Base-by-base conservation (phyloP, 2,797 vertebrate genomes). In the Mareca penelope region DNA sequence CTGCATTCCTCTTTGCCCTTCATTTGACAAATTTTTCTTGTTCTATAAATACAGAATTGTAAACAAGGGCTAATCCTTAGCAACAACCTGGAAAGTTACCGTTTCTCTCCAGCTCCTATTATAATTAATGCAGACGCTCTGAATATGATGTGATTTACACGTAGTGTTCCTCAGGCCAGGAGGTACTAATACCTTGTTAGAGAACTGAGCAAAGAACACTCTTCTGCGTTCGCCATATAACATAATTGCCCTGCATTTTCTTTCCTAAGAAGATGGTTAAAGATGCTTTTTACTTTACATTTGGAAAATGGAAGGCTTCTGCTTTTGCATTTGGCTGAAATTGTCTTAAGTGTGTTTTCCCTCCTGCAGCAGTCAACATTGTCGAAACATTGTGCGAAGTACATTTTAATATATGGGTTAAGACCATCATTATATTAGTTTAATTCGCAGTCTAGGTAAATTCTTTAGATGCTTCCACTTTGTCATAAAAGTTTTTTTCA, bases 11-110 rank as follows among this genome's bases (percentile, higher is more conserved):
- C 89, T 97, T 93, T 96, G 95, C 94, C 94, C 95, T 96, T 94
- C 93, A 94, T 94, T 93, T 85, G 94, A 94, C 95, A 90, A 89
- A 78, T 95, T 96, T 97, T 96, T 85, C 76, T 88, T 88, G 86
- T 91, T 92, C 94, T 96, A 93, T 96, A 96, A 96, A 94, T 96
- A 78, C 60, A 89, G 92, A 83, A 87, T 86, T 90, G 87, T 97
- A 96, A 97, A 96, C 93, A 97, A 90, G 94, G 95, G 82, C 96
- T 96, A 93, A 93, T 96, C 94, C 93, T 96, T 95, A 96, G 89
- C 89, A 96, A 76, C 93, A 95, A 96, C 90, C 91, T 88, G 75
- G 95, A 96, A 96, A 97, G 94, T 96, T 95, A 95, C 94, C 89
- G 82, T 96, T 95, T 96, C 90, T 96, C 95, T 94, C 88, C 50